Percentiles rank a stretch among this genome's conserved stretches.
These are phyloP conservation scores for Spea multiplicata DNA, from an alignment of 2,113 vertebrate species.

Conservation along the genomic window DNA sequence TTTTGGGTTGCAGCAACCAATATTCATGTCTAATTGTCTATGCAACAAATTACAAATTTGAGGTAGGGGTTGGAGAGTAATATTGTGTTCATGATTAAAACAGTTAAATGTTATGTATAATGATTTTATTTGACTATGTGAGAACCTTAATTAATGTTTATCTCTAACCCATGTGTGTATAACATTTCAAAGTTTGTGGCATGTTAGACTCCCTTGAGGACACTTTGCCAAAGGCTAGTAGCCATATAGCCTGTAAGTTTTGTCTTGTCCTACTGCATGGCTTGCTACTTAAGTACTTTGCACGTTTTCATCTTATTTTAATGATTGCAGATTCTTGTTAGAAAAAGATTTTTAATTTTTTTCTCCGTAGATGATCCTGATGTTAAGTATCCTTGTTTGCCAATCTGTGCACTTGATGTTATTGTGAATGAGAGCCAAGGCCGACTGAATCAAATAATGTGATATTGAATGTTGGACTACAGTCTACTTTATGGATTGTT, in stretches of 20 bases:
- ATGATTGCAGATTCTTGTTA: constrained; percentile 72
- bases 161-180: constrained; percentile 79
- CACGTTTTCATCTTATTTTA: constrained; percentile 81
- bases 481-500: neutral
- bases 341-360: constrained; percentile 57
- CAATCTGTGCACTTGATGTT: constrained; percentile 72
- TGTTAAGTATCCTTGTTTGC: constrained; percentile 71
- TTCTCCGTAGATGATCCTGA: constrained; percentile 56
- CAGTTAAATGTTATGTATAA: constrained; percentile 74
- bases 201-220: constrained; percentile 85
- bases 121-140: constrained; percentile 72
- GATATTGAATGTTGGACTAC: neutral
- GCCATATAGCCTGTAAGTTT: constrained; percentile 74
- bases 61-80: constrained; percentile 57
- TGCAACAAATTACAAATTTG: constrained; percentile 96
- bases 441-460: neutral
- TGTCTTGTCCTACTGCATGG: constrained; percentile 88
- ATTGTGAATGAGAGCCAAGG: constrained; percentile 42
- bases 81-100: constrained; percentile 72
- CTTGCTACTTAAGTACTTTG: constrained; percentile 79
- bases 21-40: constrained; percentile 91
- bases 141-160: constrained; percentile 75
- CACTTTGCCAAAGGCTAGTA: constrained; percentile 90
- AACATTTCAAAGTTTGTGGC: constrained; percentile 82
- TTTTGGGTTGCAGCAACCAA: constrained; percentile 68